Evolutionary conservation across 1,140 invertebrate genomes (phyloP).

Genomic region (Drosophila azteca): DNA sequence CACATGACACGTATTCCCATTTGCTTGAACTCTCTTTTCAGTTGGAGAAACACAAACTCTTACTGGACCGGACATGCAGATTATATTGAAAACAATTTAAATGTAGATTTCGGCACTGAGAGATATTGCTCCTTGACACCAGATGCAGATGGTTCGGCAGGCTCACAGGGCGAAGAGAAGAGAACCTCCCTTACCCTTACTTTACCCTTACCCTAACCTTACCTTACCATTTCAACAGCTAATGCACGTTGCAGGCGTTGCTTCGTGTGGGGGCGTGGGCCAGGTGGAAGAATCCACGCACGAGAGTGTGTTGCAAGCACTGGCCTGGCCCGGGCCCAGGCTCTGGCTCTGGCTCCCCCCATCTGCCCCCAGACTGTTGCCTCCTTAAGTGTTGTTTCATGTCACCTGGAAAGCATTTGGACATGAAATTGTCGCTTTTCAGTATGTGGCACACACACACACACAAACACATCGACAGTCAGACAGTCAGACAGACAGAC

Average conservation of each 20-base stretch:
- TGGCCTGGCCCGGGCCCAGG: not conserved
- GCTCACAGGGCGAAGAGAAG: conserved; percentile 14
- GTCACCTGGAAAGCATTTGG: conserved; percentile 84
- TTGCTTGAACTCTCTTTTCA: not conserved
- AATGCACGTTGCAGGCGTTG: conserved; percentile 15
- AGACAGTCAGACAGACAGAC: conserved; percentile 14
- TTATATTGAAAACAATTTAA: conserved; percentile 83
- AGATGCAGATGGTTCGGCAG: conserved; percentile 44
- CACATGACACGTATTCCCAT: not conserved
- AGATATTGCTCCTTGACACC: conserved; percentile 65
- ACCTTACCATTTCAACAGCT: conserved; percentile 18
- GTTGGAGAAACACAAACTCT: conserved; percentile 14
- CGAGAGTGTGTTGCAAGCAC: conserved; percentile 63
- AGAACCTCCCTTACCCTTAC: too few species aligned
- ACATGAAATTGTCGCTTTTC: conserved; percentile 83
- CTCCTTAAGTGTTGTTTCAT: conserved; percentile 83
- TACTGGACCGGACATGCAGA: conserved; percentile 72
- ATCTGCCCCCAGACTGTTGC: conserved; percentile 52
- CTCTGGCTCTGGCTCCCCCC: not conserved
- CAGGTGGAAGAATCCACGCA: conserved; percentile 48
- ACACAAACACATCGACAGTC: conserved; percentile 6
- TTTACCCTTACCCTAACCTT: too few species aligned
- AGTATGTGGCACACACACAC: conserved; percentile 61
- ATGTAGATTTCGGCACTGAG: conserved; percentile 70
- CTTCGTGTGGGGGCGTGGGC: conserved; percentile 10